Evolutionary conservation across 2,113 vertebrate species (phyloP), one percentile per base, ranked within the genome.

Genomic region (Ctenodactylus gundi): DNA sequence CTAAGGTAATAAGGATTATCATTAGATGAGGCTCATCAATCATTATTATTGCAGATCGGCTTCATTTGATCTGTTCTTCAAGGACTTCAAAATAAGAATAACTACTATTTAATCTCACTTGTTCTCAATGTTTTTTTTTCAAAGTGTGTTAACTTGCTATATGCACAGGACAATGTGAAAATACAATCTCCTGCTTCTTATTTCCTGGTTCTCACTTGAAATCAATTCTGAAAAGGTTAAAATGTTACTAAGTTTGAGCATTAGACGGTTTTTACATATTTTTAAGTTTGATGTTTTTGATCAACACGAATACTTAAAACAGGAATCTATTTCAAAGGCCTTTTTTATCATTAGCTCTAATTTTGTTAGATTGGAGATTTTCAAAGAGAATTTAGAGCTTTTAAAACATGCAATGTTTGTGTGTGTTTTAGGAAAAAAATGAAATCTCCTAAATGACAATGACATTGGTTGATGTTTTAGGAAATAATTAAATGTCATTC

Each of bases 61-160:
- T 96, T 93, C 95, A 88, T 95, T 94, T 95, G 93, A 97, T 93
- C 84, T 97, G 81, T 87, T 94, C 87, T 96, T 97, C 93, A 96
- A 95, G 90, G 89, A 81, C 84, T 90, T 96, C 93, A 94, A 85
- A 96, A 88, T 95, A 96, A 91, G 84, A 90, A 93, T 92, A 96
- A 87, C 81, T 92, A 82, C 67, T 82, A 70, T 94, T 97, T 93
- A 84, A 94, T 82, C 90, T 94, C 49, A 73, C 41, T 92, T 83
- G 23, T 86, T 95, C 39, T 87, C 96, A 97, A 97, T 58, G n/a
- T 51, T 51, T 53, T 53, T 44, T 83, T 92, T 65, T 96, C 57
- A 20, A 91, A 70, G 62, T 88, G 41, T 14, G 85, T 46, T 80
- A 88, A 67, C 51, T 97, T 57, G 39, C 41, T 34, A 77, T 2